These are phyloP conservation scores for Monarcha castaneiventris DNA, from an alignment of 2,113 vertebrate species.

Conservation along the genomic window DNA sequence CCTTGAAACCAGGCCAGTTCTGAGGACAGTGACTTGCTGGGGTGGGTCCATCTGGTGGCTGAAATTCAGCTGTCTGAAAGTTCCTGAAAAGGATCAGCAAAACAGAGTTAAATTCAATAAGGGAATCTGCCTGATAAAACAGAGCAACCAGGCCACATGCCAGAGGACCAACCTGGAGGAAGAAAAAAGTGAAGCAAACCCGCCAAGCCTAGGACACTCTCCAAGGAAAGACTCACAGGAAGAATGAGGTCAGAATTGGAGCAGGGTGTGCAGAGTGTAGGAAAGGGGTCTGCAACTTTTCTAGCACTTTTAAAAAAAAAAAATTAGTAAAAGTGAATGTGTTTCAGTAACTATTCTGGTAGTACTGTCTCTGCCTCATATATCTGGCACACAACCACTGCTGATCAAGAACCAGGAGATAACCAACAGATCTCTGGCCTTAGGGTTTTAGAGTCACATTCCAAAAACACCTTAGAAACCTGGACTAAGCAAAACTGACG, in stretches of 20 bases:
- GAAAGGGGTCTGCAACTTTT: constrained; percentile 22
- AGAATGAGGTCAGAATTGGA: constrained; percentile 53
- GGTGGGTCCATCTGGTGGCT: neutral
- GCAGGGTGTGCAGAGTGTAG: neutral
- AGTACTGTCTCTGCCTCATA: neutral
- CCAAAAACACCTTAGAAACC: constrained; percentile 40
- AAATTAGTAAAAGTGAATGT: neutral
- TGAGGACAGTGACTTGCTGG: neutral
- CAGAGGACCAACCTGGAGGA: constrained; percentile 34
- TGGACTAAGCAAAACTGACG: neutral
- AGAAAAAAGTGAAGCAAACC: neutral
- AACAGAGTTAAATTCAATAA: neutral
- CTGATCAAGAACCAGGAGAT: neutral
- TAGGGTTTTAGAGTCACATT: neutral
- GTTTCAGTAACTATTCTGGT: neutral
- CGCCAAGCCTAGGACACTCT: neutral
- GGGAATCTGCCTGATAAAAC: neutral
- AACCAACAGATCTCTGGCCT: neutral
- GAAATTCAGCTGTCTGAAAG: neutral
- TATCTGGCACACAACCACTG: neutral
- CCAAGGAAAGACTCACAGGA: constrained; percentile 43
- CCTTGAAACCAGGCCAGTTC: neutral
- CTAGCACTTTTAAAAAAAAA: neutral
- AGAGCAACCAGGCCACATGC: neutral
- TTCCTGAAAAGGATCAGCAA: neutral